These are phyloP conservation scores for Nesoenas mayeri DNA, from an alignment of 2,113 vertebrate genomes.

Conservation along the genomic window DNA sequence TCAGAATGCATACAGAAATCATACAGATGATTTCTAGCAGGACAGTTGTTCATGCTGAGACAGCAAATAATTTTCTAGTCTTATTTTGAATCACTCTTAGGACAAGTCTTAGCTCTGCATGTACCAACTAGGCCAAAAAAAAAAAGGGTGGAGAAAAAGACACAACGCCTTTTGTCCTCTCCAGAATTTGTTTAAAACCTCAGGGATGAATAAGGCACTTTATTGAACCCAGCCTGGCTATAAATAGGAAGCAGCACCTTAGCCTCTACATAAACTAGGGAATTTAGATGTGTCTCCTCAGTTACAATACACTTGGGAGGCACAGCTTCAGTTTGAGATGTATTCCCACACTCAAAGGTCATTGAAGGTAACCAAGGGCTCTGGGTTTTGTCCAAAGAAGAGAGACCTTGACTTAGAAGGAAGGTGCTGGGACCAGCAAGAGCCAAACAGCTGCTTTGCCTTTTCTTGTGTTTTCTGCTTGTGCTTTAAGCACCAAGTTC, in stretches of 20 bases:
- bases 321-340: neutral
- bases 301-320: neutral
- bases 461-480: neutral
- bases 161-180: constrained; percentile 57
- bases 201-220: constrained; percentile 41
- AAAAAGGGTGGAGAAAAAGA: constrained; percentile 30
- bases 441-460: neutral
- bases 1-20: neutral
- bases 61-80: constrained; percentile 33
- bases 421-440: neutral
- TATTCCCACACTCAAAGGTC: neutral
- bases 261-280: neutral
- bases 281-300: neutral
- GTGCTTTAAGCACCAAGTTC: neutral
- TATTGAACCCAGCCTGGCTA: constrained; percentile 50
- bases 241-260: constrained; percentile 48
- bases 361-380: neutral
- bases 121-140: neutral
- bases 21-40: neutral
- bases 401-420: neutral
- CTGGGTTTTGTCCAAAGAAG: neutral
- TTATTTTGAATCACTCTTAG: constrained; percentile 33
- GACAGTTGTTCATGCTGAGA: neutral
- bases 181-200: constrained; percentile 50
- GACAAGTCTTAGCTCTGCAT: constrained; percentile 15